A percentile compares a stretch with the other conserved stretches of the same genome.
Conservation (phyloP, 2,113 vertebrate genomes). For the Syngnathus typhle region DNA sequence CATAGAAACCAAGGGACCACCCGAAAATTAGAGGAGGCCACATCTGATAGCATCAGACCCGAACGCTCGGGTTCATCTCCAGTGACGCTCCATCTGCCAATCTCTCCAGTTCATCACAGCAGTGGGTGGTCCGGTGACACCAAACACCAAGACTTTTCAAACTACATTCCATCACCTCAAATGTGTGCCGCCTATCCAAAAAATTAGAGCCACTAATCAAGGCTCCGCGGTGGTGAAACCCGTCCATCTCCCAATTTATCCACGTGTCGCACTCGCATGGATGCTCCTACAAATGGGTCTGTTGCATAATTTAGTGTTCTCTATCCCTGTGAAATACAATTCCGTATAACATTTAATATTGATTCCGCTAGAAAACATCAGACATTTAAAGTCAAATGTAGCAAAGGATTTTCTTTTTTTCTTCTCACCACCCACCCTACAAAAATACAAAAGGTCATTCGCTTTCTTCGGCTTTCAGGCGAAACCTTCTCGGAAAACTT, state of each 20-base stretch:
- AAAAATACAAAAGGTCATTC: background rate
- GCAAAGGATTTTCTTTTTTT: background rate
- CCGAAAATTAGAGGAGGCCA: conserved; percentile 32
- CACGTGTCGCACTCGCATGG: background rate
- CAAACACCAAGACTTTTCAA: background rate
- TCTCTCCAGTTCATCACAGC: conserved; percentile 38
- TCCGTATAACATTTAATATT: conserved; percentile 63
- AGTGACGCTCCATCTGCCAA: conserved; percentile 23
- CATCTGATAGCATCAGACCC: conserved; percentile 21
- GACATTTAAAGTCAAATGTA: background rate
- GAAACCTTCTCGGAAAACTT: conserved; percentile 85
- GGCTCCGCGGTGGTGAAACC: background rate
- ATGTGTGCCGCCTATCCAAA: background rate
- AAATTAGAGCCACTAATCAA: background rate
- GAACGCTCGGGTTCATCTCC: conserved; percentile 7
- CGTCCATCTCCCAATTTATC: background rate
- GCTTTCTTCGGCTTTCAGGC: conserved; percentile 55
- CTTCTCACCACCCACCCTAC: no score
- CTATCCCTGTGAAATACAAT: conserved; percentile 62
- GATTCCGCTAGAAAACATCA: conserved; percentile 38
- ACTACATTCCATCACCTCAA: background rate
- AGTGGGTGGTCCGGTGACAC: conserved; percentile 39
- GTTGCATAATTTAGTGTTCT: conserved; percentile 71
- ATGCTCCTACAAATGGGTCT: conserved; percentile 58
- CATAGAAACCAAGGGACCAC: background rate